Conservation (phyloP, 1,140 invertebrate species). For the Brachionus manjavacas region DNA sequence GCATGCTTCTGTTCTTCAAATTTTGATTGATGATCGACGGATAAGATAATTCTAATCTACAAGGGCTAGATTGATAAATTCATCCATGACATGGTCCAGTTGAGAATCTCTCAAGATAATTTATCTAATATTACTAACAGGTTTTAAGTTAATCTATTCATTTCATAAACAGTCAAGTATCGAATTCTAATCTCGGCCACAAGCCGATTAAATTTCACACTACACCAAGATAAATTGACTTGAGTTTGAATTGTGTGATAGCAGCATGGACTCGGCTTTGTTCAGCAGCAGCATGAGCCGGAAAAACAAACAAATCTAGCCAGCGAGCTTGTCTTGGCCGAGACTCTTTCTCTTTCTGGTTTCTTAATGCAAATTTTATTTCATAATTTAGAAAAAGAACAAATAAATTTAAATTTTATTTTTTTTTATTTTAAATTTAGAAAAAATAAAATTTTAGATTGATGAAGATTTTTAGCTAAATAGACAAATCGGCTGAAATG, state of each 20-base stretch:
- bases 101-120: neutral
- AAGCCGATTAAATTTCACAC: constrained; percentile 4
- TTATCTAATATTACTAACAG: constrained; percentile 35
- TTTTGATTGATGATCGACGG: neutral
- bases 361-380: neutral
- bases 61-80: constrained; percentile 21
- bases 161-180: neutral
- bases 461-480: neutral
- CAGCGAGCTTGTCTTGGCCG: neutral
- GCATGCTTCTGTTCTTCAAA: neutral
- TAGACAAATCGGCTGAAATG: neutral
- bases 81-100: constrained; percentile 29
- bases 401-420: neutral
- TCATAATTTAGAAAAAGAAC: neutral
- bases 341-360: neutral
- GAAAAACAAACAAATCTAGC: neutral
- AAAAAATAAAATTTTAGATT: neutral
- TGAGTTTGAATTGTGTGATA: neutral
- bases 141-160: neutral
- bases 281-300: neutral
- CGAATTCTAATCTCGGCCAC: neutral
- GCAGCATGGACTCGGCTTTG: too few species aligned
- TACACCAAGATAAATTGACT: neutral
- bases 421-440: neutral
- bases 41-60: constrained; percentile 19